phyloP scores from a whole-genome alignment of 2,113 vertebrate genomes.

The Chinchilla lanigera region DNA sequence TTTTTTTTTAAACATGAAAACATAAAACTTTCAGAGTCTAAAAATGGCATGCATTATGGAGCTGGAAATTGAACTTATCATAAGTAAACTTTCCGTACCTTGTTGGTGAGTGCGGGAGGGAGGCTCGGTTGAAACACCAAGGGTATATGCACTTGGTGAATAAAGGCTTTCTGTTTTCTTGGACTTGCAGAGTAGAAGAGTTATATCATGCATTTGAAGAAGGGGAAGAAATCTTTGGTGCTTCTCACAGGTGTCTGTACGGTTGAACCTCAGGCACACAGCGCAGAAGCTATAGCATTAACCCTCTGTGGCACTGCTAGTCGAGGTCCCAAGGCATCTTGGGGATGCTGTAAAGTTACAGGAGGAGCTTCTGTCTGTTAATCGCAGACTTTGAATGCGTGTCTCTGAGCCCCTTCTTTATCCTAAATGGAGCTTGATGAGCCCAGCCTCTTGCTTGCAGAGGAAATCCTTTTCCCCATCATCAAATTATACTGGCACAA shows the following conservation, averaged over 20 bases:
- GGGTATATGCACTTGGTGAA: neutral
- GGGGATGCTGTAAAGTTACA: accelerated
- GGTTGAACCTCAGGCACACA: neutral
- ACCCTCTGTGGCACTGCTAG: neutral
- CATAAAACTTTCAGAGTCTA: neutral
- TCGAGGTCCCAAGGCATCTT: neutral
- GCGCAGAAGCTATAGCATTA: accelerated
- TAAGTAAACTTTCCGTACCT: neutral
- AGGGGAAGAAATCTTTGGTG: neutral
- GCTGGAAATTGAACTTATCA: neutral
- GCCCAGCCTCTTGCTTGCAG: neutral
- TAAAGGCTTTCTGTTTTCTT: neutral
- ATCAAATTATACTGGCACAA: neutral
- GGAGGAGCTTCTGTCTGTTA: neutral
- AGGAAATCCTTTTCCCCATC: neutral
- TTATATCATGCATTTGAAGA: neutral
- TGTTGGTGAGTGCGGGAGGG: neutral
- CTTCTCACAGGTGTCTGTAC: neutral
- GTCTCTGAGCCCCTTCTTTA: neutral
- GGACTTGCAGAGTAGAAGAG: neutral
- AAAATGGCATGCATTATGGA: neutral
- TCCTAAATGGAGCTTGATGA: neutral
- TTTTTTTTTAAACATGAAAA: slow-evolving; percentile 44
- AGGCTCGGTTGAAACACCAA: neutral
- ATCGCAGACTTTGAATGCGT: accelerated